Conservation (phyloP, 1,140 invertebrate genomes). For the Gryon sp. region DNA sequence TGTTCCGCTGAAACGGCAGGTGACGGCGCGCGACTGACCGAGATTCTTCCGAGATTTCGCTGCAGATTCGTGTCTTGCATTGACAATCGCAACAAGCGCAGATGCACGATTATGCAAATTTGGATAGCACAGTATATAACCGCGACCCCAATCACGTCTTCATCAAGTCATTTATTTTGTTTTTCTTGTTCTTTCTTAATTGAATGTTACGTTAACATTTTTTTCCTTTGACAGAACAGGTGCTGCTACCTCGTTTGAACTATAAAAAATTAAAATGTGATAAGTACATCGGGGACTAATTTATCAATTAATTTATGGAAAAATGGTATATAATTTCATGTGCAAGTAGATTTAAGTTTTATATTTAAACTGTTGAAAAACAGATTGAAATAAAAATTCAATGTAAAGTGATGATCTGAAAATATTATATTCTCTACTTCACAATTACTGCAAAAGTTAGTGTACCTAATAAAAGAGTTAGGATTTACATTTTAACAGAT, state of each 20-base stretch:
- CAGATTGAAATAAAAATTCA: no score
- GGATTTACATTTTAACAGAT: no score
- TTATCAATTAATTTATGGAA: no score
- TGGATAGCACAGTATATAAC: slow-evolving; percentile 30
- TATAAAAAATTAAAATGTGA: no score
- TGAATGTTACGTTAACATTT: slow-evolving; percentile 20
- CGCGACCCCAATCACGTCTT: slow-evolving; percentile 32
- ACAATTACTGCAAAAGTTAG: no score
- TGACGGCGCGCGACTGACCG: slow-evolving; percentile 55
- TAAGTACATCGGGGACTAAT: no score
- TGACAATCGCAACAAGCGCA: slow-evolving; percentile 16
- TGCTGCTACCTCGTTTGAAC: slow-evolving; percentile 16
- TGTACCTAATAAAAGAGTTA: no score
- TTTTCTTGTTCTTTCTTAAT: slow-evolving; percentile 28
- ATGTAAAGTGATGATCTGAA: no score
- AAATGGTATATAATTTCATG: no score
- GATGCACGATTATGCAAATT: slow-evolving; percentile 51
- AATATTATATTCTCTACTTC: no score
- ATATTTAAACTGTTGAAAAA: no score
- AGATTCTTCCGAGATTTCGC: slow-evolving; percentile 60
- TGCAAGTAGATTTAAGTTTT: no score
- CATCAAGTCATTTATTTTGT: slow-evolving; percentile 19
- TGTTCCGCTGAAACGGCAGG: slow-evolving; percentile 54
- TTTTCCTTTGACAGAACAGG: slow-evolving; percentile 11
- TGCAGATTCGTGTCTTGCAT: slow-evolving; percentile 20